Evolutionary conservation across 2,113 vertebrate species (phyloP), one percentile per base, ranked within the genome.

Genomic region (Pseudopipra pipra): DNA sequence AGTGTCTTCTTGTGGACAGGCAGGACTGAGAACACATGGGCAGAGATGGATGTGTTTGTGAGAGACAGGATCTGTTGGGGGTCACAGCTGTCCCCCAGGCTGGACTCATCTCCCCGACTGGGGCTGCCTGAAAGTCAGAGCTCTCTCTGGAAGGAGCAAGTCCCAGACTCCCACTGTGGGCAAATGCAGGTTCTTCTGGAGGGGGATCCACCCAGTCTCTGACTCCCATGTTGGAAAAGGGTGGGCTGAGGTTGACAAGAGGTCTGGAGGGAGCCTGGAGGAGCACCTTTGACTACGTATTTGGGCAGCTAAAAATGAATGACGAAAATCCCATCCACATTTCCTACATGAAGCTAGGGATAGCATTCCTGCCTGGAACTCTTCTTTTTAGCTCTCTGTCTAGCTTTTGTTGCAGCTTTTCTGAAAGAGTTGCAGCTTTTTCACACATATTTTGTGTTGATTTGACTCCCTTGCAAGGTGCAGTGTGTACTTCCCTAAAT

Each of bases 401-500:
- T 35, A 18, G 39, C 39, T 39, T 39, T 39, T 11, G 39, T 39
- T 39, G 39, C 39, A 39, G 39, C 28, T 11, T n/a, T 81, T 66
- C 5, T 72, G 14, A 55, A 67, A 19, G 31, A n/a, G 4, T 4
- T 73, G 71, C 65, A 92, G 28, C 30, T 89, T 46, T 89, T 77
- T 82, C 59, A 72, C 93, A 92, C 89, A 94, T 72, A 33, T 16
- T 77, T 55, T 16, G 3, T 46, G 59, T 85, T 41, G 59, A 56
- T 41, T 1, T 1, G 14, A 37, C 2, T 86, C 59, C 71, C 25
- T 0, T 0, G 8, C 93, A 92, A 56, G 33, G 0, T 52, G 59
- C 35, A 41, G 18, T 17, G 51, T 12, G 3, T 62, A 85, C 18
- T 51, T 16, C 1, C 1, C 0, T 1, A 15, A 6, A 3, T 67